phyloP scores from a whole-genome alignment of 2,888 invertebrate species.

The Keiferia lycopersicella region DNA sequence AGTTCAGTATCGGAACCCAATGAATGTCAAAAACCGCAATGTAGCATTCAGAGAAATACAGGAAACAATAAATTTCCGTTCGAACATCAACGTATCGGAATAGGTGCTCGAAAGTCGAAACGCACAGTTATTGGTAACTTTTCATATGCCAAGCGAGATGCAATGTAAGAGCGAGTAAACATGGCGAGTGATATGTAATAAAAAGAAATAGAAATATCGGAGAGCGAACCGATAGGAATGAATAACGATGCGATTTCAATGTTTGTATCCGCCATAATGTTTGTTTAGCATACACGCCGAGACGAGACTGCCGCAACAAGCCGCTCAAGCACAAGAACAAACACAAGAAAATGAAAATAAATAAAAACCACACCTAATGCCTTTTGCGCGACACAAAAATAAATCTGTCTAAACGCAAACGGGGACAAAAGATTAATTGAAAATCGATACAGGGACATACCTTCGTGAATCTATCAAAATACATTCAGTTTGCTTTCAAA shows the following conservation, averaged over 20 bases:
- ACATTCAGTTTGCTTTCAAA: constrained; percentile 69
- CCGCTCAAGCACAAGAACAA: constrained; percentile 43
- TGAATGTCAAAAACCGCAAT: constrained; percentile 9
- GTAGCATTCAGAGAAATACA: constrained; percentile 45
- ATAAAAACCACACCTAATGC: constrained; percentile 52
- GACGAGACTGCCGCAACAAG: constrained; percentile 46
- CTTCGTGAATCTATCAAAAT: constrained; percentile 73
- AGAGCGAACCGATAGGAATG: constrained; percentile 59
- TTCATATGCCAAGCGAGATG: constrained; percentile 26
- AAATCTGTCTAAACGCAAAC: constrained; percentile 65
- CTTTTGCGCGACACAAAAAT: constrained; percentile 58
- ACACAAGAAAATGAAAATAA: constrained; percentile 59
- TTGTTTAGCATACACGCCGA: constrained; percentile 62
- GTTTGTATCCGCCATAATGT: constrained; percentile 59
- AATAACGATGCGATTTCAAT: constrained; percentile 65
- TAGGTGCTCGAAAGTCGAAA: constrained; percentile 16
- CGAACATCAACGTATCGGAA: neutral
- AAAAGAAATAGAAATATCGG: constrained; percentile 37
- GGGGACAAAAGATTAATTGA: constrained; percentile 77
- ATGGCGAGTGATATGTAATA: constrained; percentile 32
- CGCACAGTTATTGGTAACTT: constrained; percentile 25
- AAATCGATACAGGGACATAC: constrained; percentile 72
- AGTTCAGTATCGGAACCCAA: neutral
- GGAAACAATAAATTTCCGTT: constrained; percentile 24
- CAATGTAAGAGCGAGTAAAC: constrained; percentile 34